Base-by-base conservation (phyloP, 2,888 invertebrate species). In the Conistra vaccinii region DNA sequence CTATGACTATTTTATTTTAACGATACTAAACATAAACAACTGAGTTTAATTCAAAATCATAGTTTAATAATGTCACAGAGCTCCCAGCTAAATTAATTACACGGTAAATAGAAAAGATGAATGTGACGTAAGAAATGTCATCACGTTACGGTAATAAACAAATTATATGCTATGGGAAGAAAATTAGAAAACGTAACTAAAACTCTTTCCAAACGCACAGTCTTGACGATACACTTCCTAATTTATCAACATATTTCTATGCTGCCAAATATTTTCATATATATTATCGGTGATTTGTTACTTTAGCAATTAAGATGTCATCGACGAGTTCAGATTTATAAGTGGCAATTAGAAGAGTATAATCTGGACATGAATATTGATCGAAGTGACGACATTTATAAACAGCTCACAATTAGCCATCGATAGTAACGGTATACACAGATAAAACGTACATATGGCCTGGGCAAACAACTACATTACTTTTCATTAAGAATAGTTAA, bases 291-390 rank as follows among this genome's bases (percentile, higher is more conserved):
- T 93, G 92, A 95, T 95, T 95, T 94, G 94, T 95, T 91, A 92
- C 88, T 85, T 87, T 88, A 83, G 92, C 94, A 95, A 96, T 96
- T 95, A 95, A 96, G 95, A 95, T 94, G 95, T 95, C 95, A 94
- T 93, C 94, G 92, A 89, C 87, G 92, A 90, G 91, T 92, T 92
- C 89, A 93, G 92, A 95, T 96, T 95, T 95, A 95, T 95, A 93
- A 91, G 92, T 90, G 92, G 94, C 94, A 95, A 95, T 96, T 95
- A 96, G 93, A 93, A 90, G 89, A 88, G 90, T 90, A 93, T 93
- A 94, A 94, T 95, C 92, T 92, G 87, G 87, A 93, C 94, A 94
- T 95, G 94, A 95, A 95, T 95, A 95, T 95, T 95, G 93, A 95
- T 93, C 91, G 91, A 90, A 80, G 81, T 82, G 88, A 89, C 89